A percentile compares a stretch with the other conserved stretches of the same genome.
phyloP scores from a whole-genome alignment of 1,140 invertebrate genomes.

The Drosophila teissieri region DNA sequence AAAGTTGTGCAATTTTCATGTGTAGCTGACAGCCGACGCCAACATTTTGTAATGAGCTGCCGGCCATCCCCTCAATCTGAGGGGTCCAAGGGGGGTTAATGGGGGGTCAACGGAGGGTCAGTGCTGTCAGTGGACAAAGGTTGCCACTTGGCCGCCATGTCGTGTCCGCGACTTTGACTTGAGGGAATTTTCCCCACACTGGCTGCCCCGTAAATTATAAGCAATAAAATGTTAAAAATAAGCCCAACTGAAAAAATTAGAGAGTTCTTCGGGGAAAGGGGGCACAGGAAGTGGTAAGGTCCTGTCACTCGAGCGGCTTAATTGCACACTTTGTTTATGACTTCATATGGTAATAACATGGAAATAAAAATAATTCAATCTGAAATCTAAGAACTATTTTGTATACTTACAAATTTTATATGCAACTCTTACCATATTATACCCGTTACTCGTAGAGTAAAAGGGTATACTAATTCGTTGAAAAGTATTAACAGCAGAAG shows the following conservation, averaged over 20 bases:
- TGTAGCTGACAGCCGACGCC: slow-evolving; percentile 73
- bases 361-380: neutral
- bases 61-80: slow-evolving; percentile 4
- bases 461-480: too few species aligned
- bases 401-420: too few species aligned
- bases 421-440: too few species aligned
- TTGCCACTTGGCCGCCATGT: slow-evolving; percentile 52
- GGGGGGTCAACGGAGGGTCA: slow-evolving; percentile 18
- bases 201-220: slow-evolving; percentile 62
- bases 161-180: slow-evolving; percentile 52
- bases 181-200: slow-evolving; percentile 25
- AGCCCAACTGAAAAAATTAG: slow-evolving; percentile 13
- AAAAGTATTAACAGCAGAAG: too few species aligned
- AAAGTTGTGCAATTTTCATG: slow-evolving; percentile 83
- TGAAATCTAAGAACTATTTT: too few species aligned
- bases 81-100: neutral
- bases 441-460: too few species aligned
- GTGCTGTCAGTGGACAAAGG: slow-evolving; percentile 59
- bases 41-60: slow-evolving; percentile 76
- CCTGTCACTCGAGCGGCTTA: slow-evolving; percentile 51
- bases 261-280: slow-evolving; percentile 10
- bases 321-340: slow-evolving; percentile 76
- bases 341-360: slow-evolving; percentile 54
- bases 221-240: slow-evolving; percentile 66
- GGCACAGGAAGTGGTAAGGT: slow-evolving; percentile 15